A percentile compares a stretch with the other conserved stretches of the same genome.
Conservation (phyloP, 2,888 invertebrate genomes). For the Bellardia bayeri region DNA sequence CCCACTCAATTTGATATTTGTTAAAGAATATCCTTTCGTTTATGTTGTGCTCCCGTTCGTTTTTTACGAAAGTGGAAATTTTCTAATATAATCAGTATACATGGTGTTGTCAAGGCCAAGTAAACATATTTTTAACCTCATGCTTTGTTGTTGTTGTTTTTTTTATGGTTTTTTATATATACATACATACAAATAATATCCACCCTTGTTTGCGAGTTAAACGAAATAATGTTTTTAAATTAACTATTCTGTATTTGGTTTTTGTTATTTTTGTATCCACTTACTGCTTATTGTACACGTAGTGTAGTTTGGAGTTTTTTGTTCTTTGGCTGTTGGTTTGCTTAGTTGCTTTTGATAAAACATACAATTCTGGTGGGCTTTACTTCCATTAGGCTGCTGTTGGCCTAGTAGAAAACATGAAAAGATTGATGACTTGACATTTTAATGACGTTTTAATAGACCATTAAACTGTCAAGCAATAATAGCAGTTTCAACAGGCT, state of each 20-base stretch:
- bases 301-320: slow-evolving; percentile 1
- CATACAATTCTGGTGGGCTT: slow-evolving; percentile 29
- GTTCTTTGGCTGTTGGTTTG: neutral
- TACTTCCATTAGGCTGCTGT: slow-evolving; percentile 76
- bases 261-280: neutral
- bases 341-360: slow-evolving; percentile 15
- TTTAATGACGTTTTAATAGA: slow-evolving; percentile 83
- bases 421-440: slow-evolving; percentile 85
- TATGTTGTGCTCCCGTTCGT: slow-evolving; percentile 47
- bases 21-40: neutral
- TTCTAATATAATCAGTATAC: slow-evolving; percentile 76
- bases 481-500: slow-evolving; percentile 9
- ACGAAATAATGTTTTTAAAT: neutral
- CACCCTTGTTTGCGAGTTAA: neutral
- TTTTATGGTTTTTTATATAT: neutral
- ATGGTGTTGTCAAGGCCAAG: slow-evolving; percentile 64
- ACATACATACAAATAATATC: neutral
- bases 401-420: slow-evolving; percentile 82
- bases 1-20: slow-evolving; percentile 42
- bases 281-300: neutral
- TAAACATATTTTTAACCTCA: too few species aligned
- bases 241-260: neutral
- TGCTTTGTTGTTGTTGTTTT: too few species aligned
- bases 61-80: slow-evolving; percentile 83
- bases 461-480: slow-evolving; percentile 68